Evolutionary conservation across 2,888 invertebrate genomes (phyloP), one percentile per base, ranked within the genome.

Genomic region (Pachliopta kotzebuea): DNA sequence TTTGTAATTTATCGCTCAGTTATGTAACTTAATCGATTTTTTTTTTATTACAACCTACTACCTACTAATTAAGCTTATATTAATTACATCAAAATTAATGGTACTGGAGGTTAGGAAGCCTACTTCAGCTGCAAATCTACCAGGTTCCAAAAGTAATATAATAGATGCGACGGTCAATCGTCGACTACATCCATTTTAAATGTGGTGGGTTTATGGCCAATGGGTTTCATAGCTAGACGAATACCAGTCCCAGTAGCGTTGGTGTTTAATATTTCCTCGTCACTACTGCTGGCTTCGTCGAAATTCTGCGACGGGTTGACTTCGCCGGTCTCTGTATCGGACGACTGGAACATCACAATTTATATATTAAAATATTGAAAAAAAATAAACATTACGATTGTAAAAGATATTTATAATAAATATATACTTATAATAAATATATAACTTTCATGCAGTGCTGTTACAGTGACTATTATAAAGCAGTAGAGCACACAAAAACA

Each of bases 151-250:
- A 7, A n/a, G 49, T n/a, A 50, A 31, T 24, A 14, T 18, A 31
- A 60, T 54, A 56, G 53, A 57, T 66, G 49, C 63, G 68, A 69
- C 75, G 74, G 76, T 89, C 82, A 86, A 77, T 90, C 88, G 56
- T 84, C 83, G 59, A 88, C 79, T 64, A 88, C 89, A 68, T 84
- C 88, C 84, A 90, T 89, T 70, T 81, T 89, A 79, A 88, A 90
- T 54, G 81, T 72, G 49, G 80, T 84, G 21, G 83, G 81, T 66
- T 84, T 86, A 59, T 76, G 81, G 65, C 85, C 84, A 69, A 88
- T 84, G 21, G 85, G 84, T 73, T 88, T 88, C 85, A 90, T 88
- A 17, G 90, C 85, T 56, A 90, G 82, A 18, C 90, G 81, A 52
- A 81, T 83, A 69, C 83, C 82, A 60, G 77, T 76, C 66, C 78